A percentile compares a stretch with the other conserved stretches of the same genome.
Evolutionary conservation across 2,113 vertebrate species (phyloP).

Genomic region (Hymenochirus boettgeri): DNA sequence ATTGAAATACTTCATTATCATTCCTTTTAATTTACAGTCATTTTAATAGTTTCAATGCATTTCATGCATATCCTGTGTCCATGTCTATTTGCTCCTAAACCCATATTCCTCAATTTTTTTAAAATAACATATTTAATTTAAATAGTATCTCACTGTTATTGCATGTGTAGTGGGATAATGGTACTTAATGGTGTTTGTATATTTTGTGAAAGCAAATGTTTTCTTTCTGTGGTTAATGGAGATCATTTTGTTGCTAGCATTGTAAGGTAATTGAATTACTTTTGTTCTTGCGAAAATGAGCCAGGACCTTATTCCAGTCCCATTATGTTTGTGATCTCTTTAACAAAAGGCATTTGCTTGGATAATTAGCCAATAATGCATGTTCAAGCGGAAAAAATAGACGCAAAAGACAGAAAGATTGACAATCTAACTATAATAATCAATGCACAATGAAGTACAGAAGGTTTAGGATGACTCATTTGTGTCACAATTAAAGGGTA

Average conservation of each 20-base stretch:
- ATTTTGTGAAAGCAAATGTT: constrained; percentile 2
- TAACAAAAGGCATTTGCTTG: constrained; percentile 18
- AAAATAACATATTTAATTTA: too few species aligned
- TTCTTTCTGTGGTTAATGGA: constrained; percentile 7
- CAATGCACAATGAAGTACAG: constrained; percentile 21
- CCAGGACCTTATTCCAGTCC: constrained; percentile 21
- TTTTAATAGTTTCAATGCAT: too few species aligned
- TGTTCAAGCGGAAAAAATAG: constrained; percentile 7
- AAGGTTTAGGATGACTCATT: constrained; percentile 20
- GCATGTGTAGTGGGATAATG: background rate
- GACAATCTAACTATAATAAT: constrained; percentile 4
- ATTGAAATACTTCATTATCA: too few species aligned
- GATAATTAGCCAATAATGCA: constrained; percentile 19
- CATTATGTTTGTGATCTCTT: constrained; percentile 17
- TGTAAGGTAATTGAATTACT: constrained; percentile 20
- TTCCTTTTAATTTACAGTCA: too few species aligned
- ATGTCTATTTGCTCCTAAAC: too few species aligned
- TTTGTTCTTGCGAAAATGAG: constrained; percentile 9
- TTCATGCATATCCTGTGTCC: too few species aligned
- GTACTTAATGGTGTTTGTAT: background rate
- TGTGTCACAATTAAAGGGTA: constrained; percentile 6
- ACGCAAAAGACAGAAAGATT: background rate
- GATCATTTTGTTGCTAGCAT: constrained; percentile 21
- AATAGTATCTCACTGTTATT: background rate
- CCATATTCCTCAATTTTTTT: too few species aligned